Base-by-base conservation (phyloP, 2,113 vertebrate genomes). In the Rhinichthys klamathensis region DNA sequence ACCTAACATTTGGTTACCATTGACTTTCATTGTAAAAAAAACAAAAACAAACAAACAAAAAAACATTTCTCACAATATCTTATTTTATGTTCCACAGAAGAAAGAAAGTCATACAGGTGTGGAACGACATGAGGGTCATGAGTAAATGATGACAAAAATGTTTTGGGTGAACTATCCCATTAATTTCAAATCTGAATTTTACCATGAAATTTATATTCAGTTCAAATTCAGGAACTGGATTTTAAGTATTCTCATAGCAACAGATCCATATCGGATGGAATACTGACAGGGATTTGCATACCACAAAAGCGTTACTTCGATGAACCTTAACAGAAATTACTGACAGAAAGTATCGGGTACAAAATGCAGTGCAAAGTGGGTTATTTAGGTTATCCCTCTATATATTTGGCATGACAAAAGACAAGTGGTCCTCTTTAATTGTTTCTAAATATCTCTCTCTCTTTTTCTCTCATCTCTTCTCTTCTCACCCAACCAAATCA, bases 321-420 rank as follows among this genome's bases (percentile, higher is more conserved):
- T 46, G 12, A 44, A 73, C 69, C 23, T 11, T 18, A 70, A 73
- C 23, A 6, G 0, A 44, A 13, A 25, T n/a, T 30, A 13, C 21
- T 25, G 1, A 73, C 23, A 44, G 23, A 73, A 73, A 73, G 4
- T 23, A 18, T 32, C 13, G 49, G 63, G 18, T 15, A 65, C 73
- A 87, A 84, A 58, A 76, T 80, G 32, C 49, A 63, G 30, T 83
- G 32, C 69, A 41, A 58, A 23, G 16, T 41, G 21, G 23, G 21
- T 12, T 60, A 25, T 25, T 60, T 25, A 80, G 30, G 56, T 63
- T 80, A 80, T 41, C 23, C 23, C 11, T 58, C 56, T 38, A 23
- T 38, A 23, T 58, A 32, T 46, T 15, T 25, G n/a, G 44, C 61
- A 56, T 46, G 49, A 73, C 8, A 46, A 70, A 74, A 76, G 73